These are phyloP conservation scores for Actenoides hombroni DNA, from an alignment of 2,113 vertebrate species.

Conservation along the genomic window DNA sequence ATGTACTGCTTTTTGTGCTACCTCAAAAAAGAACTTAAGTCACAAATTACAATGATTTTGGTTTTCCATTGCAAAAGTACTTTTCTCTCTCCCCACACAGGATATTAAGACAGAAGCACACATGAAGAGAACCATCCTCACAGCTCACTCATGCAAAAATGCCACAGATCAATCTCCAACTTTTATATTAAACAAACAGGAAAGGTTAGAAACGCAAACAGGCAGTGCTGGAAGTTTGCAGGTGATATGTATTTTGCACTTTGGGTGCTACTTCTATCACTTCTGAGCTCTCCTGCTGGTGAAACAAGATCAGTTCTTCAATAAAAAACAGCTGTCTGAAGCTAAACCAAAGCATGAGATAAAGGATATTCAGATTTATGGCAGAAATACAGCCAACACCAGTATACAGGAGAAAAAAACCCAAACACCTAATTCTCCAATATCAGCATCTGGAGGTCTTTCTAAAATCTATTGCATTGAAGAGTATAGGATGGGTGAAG, in stretches of 20 bases:
- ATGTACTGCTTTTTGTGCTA: not conserved
- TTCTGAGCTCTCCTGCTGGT: not conserved
- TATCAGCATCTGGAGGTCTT: not conserved
- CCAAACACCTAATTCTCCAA: not conserved
- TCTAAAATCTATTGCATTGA: not conserved
- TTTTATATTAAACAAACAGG: slow-evolving; percentile 1
- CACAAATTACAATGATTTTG: not conserved
- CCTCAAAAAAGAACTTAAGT: not conserved
- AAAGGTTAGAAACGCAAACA: not conserved
- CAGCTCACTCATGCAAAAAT: not conserved
- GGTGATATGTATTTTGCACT: not conserved
- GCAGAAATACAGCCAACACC: not conserved
- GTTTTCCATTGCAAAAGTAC: not conserved
- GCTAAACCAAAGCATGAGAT: not conserved
- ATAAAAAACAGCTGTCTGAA: slow-evolving; percentile 40
- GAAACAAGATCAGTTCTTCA: slow-evolving; percentile 39
- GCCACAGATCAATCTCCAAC: not conserved
- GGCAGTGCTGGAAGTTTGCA: not conserved
- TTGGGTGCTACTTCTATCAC: slow-evolving; percentile 27
- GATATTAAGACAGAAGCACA: slow-evolving; percentile 23
- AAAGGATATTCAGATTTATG: not conserved
- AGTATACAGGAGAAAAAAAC: not conserved
- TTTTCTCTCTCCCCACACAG: slow-evolving; percentile 20
- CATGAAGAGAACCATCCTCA: not conserved
- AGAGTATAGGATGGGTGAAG: not conserved